A percentile compares a stretch with the other conserved stretches of the same genome.
Evolutionary conservation across 2,888 invertebrate genomes (phyloP).

Genomic region (Sylvicola fuscatus): DNA sequence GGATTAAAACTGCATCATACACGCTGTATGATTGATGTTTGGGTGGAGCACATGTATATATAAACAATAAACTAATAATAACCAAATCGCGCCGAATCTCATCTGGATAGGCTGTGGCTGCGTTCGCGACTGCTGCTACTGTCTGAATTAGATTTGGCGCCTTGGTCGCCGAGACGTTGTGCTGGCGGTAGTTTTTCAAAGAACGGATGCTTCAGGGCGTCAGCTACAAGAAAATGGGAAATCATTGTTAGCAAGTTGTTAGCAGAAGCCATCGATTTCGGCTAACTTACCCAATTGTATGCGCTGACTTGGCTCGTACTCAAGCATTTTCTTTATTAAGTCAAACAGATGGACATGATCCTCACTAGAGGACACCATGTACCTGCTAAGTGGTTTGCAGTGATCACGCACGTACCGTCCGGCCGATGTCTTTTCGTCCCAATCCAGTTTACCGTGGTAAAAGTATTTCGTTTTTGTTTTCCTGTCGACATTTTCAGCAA

Average conservation of each 20-base stretch:
- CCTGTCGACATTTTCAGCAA: too few species aligned
- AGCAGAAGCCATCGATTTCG: too few species aligned
- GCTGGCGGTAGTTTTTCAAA: constrained; percentile 68
- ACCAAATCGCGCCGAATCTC: constrained; percentile 28
- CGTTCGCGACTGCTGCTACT: constrained; percentile 35
- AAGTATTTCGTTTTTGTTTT: constrained; percentile 96
- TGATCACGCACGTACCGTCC: constrained; percentile 96
- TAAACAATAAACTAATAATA: constrained; percentile 20
- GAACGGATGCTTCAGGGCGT: constrained; percentile 83
- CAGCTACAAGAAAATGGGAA: constrained; percentile 26
- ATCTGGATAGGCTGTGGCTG: constrained; percentile 31
- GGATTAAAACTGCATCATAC: too few species aligned
- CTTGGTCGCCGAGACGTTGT: constrained; percentile 43
- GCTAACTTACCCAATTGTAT: constrained; percentile 44
- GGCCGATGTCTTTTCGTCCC: constrained; percentile 93
- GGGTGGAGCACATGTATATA: neutral
- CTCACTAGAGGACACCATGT: constrained; percentile 67
- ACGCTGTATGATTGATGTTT: too few species aligned
- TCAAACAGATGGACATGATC: constrained; percentile 90
- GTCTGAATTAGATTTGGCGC: constrained; percentile 14
- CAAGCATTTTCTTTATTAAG: constrained; percentile 86
- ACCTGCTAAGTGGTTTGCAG: constrained; percentile 92
- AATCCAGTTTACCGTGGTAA: constrained; percentile 91
- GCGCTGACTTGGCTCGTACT: constrained; percentile 85
- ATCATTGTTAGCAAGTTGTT: neutral